phyloP scores from a whole-genome alignment of 2,113 vertebrate genomes.

The Indri indri region DNA sequence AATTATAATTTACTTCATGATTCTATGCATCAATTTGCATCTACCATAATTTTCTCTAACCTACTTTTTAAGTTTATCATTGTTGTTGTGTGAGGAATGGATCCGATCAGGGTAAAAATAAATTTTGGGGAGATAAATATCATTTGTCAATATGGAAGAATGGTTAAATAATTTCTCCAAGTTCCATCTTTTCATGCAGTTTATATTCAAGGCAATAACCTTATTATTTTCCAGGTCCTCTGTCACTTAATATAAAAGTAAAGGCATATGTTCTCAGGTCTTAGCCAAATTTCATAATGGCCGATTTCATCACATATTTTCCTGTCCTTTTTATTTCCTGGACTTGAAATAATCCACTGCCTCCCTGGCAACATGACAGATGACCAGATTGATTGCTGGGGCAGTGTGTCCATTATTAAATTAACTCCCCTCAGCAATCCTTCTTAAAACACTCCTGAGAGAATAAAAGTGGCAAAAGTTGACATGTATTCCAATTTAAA shows the following conservation, averaged over 20 bases:
- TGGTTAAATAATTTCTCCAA: background rate
- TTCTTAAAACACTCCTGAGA: background rate
- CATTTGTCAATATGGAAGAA: background rate
- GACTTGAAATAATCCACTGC: background rate
- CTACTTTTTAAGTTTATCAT: background rate
- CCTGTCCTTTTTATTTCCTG: slow-evolving; percentile 43
- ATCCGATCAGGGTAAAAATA: background rate
- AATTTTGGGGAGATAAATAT: background rate
- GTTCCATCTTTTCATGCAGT: background rate
- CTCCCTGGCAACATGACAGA: background rate
- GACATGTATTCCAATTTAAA: background rate
- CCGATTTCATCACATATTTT: slow-evolving; percentile 51
- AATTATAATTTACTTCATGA: background rate
- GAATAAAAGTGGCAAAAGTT: background rate
- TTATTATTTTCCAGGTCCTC: background rate
- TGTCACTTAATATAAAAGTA: background rate
- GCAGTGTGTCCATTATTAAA: background rate
- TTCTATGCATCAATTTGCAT: background rate
- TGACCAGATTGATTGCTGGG: background rate
- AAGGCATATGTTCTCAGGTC: background rate
- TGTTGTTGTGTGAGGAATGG: background rate
- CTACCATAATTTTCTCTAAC: background rate
- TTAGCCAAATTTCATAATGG: slow-evolving; percentile 41
- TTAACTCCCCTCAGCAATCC: background rate
- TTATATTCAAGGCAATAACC: background rate